Conservation (phyloP, 2,113 vertebrate species). For the Aegotheles bennettii region DNA sequence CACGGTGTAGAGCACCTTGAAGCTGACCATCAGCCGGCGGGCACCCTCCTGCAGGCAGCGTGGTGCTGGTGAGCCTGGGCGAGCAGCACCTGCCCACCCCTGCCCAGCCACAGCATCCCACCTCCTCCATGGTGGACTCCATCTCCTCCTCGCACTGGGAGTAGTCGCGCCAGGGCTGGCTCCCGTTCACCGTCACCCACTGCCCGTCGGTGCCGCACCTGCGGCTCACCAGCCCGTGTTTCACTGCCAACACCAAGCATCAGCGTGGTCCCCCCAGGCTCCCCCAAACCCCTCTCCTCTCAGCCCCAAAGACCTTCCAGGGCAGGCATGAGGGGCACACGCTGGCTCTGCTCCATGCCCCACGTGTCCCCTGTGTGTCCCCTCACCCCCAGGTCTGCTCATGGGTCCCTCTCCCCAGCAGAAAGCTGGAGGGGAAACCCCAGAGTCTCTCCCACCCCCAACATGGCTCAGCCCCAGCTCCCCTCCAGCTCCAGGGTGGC, state of each 20-base stretch:
- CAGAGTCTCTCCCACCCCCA: accelerated
- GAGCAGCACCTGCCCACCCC: not conserved
- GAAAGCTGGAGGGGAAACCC: not conserved
- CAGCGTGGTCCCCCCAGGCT: accelerated
- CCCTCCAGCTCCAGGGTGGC: not conserved
- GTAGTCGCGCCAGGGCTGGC: slow-evolving; percentile 82
- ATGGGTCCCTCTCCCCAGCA: accelerated
- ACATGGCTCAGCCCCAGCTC: not conserved
- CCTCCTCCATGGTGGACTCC: slow-evolving; percentile 49
- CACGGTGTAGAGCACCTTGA: slow-evolving; percentile 86
- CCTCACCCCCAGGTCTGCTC: not conserved
- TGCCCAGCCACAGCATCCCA: not conserved
- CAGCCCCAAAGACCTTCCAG: not conserved
- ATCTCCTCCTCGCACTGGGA: slow-evolving; percentile 82
- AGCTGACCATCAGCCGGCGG: slow-evolving; percentile 76
- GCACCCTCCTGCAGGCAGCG: slow-evolving; percentile 68
- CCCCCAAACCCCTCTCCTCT: not conserved
- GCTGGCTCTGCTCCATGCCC: not conserved
- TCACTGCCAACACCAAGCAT: slow-evolving; percentile 67
- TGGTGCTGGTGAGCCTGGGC: accelerated
- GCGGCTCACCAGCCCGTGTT: slow-evolving; percentile 78
- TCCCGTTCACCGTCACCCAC: slow-evolving; percentile 73
- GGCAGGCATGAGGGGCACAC: accelerated
- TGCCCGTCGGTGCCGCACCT: slow-evolving; percentile 76
- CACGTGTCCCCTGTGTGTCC: accelerated